A percentile compares a stretch with the other conserved stretches of the same genome.
Conservation (phyloP, 30 jellyfish, hydroid and myxozoan species). For the Morbakka virulenta region DNA sequence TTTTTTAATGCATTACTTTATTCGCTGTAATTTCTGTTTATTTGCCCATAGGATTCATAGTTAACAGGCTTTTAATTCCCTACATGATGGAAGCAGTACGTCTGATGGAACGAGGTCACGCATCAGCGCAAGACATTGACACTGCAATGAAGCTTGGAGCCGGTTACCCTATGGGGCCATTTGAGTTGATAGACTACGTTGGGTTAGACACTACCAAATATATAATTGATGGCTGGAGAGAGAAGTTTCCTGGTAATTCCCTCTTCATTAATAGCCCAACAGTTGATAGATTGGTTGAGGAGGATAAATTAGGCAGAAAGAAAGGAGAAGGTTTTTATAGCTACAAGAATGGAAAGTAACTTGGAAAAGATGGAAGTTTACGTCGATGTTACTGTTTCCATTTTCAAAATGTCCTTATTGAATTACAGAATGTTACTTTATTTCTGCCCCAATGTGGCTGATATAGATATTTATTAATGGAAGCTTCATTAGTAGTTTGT, state of each 20-base stretch:
- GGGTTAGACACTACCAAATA: constrained; percentile 95
- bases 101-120: constrained; percentile 93
- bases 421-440: too few relatives aligned
- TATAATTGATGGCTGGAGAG: constrained; percentile 96
- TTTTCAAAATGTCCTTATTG: too few relatives aligned
- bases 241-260: constrained; percentile 74
- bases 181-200: constrained; percentile 96
- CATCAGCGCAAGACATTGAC: constrained; percentile 89
- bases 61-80: constrained; percentile 94
- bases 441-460: too few relatives aligned
- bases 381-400: too few relatives aligned
- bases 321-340: constrained; percentile 90
- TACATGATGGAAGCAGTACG: constrained; percentile 99
- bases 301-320: constrained; percentile 83
- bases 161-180: constrained; percentile 99
- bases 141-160: constrained; percentile 99
- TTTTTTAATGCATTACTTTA: too few relatives aligned
- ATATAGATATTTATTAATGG: too few relatives aligned
- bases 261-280: constrained; percentile 67
- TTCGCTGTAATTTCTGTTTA: background rate
- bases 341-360: constrained; percentile 50
- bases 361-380: too few relatives aligned
- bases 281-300: constrained; percentile 73
- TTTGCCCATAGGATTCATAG: constrained; percentile 50
- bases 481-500: too few relatives aligned